Evolutionary conservation across 1,140 invertebrate genomes (phyloP).

Genomic region (Leptopilina clavipes): DNA sequence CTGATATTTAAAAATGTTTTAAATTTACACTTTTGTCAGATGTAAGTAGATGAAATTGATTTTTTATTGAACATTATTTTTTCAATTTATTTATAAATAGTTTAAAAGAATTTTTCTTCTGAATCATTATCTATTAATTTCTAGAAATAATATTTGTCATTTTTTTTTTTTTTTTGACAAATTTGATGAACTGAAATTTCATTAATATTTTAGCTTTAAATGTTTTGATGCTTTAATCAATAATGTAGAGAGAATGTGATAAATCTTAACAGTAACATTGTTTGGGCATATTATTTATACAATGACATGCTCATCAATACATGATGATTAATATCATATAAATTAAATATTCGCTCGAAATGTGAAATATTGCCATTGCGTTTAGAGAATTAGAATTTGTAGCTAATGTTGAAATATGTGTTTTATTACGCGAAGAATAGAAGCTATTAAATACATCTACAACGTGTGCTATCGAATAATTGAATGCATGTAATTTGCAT

Average conservation of each 20-base stretch:
- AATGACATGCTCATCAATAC: neutral
- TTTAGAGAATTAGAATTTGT: neutral
- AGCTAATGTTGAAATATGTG: neutral
- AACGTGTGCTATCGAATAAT: neutral
- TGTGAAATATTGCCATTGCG: neutral
- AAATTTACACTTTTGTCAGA: too few species aligned
- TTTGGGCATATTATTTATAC: neutral
- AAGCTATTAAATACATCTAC: neutral
- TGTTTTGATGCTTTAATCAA: neutral
- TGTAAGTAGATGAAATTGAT: too few species aligned
- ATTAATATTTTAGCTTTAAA: neutral
- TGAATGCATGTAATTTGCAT: neutral
- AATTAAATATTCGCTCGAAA: neutral
- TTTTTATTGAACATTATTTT: too few species aligned
- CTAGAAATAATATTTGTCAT: too few species aligned
- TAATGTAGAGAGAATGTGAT: neutral
- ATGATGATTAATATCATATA: neutral
- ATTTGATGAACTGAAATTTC: neutral
- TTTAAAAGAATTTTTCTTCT: too few species aligned
- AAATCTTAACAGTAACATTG: neutral
- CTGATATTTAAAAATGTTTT: too few species aligned
- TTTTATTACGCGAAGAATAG: neutral
- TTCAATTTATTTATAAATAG: too few species aligned
- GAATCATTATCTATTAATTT: too few species aligned
- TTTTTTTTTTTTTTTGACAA: too few species aligned